Base-by-base conservation (phyloP, 2,888 invertebrate genomes). In the Carterocephalus palaemon region DNA sequence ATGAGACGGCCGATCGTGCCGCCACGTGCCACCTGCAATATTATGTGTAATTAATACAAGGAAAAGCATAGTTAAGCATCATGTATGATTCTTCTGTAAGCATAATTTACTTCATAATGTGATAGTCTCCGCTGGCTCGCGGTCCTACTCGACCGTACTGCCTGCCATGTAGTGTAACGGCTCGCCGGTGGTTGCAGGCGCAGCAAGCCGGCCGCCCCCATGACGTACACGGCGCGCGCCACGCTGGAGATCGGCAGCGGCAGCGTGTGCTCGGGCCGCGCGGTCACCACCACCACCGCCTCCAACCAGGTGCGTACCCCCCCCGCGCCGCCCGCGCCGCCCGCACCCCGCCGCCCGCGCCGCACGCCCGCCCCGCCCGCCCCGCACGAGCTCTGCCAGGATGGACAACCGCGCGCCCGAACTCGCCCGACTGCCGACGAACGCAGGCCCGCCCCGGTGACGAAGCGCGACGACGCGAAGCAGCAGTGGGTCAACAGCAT, bases 201-300 rank as follows among this genome's bases (percentile, higher is more conserved):
- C 70, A 79, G 77, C 65, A 82, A 82, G 69, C 75, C 83, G 63
- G 67, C 67, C 73, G 77, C 75, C 75, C 84, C 83, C 68, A 74
- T 84, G 75, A 84, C 81, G 70, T 88, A 86, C 72, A 88, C 88
- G 59, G 83, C 88, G 62, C 81, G 85, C 62, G 85, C 86, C 46
- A 82, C 84, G 49, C 78, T 87, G 58, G 88, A 88, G 76, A 87
- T 88, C 68, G 86, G 84, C 70, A 79, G 81, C 74, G 77, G 80
- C 71, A 72, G 76, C 66, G 82, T 80, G 71, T 65, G 82, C 67
- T 73, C 81, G 72, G 84, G 83, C 75, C 85, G 86, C 77, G 84
- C 85, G 68, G 80, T 82, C 75, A 84, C 86, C 72, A 81, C 79
- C 76, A 83, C 85, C 73, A 81, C 87, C 64, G 75, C 85, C 51